Percentiles rank a stretch among this genome's conserved stretches.
phyloP scores from a whole-genome alignment of 2,888 invertebrate genomes.

The Augochlorella aurata region DNA sequence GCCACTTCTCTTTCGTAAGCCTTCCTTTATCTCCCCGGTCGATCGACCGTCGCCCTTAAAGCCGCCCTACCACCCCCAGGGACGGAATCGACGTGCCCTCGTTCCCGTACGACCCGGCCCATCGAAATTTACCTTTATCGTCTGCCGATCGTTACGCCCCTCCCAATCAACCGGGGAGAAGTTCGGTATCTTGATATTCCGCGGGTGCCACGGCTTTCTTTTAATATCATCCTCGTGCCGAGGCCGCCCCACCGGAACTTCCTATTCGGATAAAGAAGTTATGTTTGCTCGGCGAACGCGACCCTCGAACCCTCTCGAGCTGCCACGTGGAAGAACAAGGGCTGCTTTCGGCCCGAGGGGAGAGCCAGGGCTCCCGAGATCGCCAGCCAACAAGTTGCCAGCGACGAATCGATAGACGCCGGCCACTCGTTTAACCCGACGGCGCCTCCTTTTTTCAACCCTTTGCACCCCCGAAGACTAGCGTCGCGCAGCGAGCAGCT shows the following conservation, averaged over 20 bases:
- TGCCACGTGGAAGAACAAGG: conserved; percentile 40
- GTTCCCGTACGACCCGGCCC: not conserved
- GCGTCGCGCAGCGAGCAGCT: no score
- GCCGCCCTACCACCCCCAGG: not conserved
- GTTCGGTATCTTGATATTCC: not conserved
- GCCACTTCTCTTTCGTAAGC: conserved; percentile 27
- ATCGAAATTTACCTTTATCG: conserved; percentile 18
- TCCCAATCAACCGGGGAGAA: not conserved
- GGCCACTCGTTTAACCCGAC: conserved; percentile 45
- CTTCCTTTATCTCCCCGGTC: conserved; percentile 26
- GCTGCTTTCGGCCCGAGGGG: not conserved
- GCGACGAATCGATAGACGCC: conserved; percentile 79
- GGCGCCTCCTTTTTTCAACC: conserved; percentile 15
- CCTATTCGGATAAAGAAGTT: conserved; percentile 6
- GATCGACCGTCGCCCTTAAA: conserved; percentile 29
- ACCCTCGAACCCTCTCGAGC: conserved; percentile 13
- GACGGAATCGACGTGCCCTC: conserved; percentile 31
- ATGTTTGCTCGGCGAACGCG: conserved; percentile 1
- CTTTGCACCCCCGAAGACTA: conserved; percentile 17
- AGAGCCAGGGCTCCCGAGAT: conserved; percentile 10
- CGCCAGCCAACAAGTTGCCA: conserved; percentile 79
- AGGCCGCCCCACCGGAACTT: not conserved
- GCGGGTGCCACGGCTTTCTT: not conserved
- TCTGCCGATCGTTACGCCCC: not conserved
- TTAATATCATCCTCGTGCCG: not conserved